These are phyloP conservation scores for Crotalus viridis DNA, from an alignment of 2,113 vertebrate species.

Conservation along the genomic window DNA sequence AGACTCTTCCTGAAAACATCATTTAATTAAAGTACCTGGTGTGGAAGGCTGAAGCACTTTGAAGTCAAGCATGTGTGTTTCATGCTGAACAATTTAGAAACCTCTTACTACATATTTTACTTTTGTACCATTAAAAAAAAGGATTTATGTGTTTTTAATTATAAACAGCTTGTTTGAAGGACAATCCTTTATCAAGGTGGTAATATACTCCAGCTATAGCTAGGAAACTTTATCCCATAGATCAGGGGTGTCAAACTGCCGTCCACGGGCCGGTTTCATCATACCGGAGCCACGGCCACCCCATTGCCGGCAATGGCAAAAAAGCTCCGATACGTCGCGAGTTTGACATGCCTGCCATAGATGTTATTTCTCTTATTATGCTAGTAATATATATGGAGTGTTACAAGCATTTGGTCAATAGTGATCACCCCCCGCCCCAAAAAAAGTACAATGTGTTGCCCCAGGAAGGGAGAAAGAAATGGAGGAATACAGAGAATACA, in stretches of 20 bases:
- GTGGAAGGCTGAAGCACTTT: slow-evolving; percentile 22
- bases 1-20: slow-evolving; percentile 30
- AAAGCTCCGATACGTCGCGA: too few species aligned
- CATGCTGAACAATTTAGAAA: slow-evolving; percentile 27
- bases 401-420: neutral
- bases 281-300: too few species aligned
- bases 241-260: neutral
- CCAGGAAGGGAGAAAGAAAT: neutral
- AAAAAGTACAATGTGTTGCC: neutral
- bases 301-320: too few species aligned
- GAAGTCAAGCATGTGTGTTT: slow-evolving; percentile 6
- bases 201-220: neutral
- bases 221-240: neutral
- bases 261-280: too few species aligned
- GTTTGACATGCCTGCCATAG: too few species aligned
- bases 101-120: neutral
- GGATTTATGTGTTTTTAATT: neutral
- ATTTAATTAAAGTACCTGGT: slow-evolving; percentile 45
- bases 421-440: neutral
- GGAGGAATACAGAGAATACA: neutral
- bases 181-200: neutral
- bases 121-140: neutral
- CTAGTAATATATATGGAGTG: neutral
- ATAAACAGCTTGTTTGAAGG: slow-evolving; percentile 1
- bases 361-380: neutral